A percentile compares a stretch with the other conserved stretches of the same genome.
Conservation (phyloP, 2,797 vertebrate genomes). For the Ceyx erithaca region DNA sequence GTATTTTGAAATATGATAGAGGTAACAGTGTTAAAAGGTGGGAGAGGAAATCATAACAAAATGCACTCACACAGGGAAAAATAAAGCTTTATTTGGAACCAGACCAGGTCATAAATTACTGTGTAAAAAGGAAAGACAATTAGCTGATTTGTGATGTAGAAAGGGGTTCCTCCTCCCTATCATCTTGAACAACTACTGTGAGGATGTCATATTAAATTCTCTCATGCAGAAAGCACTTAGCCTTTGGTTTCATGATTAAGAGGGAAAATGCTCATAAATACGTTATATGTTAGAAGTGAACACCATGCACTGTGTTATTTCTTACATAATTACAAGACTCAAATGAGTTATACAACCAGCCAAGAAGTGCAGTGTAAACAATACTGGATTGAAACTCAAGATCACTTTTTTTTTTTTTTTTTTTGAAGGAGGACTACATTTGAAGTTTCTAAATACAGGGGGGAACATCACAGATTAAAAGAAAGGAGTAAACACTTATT, state of each 20-base stretch:
- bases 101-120: not conserved
- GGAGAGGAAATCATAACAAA: not conserved
- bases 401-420: too few species aligned
- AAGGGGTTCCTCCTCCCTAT: not conserved
- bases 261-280: constrained; percentile 18
- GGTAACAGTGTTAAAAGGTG: not conserved
- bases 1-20: not conserved
- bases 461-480: not conserved
- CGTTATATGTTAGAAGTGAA: not conserved
- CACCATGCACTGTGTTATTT: not conserved
- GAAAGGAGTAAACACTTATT: not conserved
- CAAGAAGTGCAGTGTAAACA: not conserved
- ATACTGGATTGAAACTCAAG: not conserved
- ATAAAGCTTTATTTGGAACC: not conserved
- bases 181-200: not conserved
- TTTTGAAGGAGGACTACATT: not conserved
- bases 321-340: not conserved
- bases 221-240: not conserved
- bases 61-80: not conserved
- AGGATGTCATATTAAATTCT: not conserved
- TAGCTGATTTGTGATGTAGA: not conserved
- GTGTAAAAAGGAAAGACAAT: not conserved
- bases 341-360: not conserved
- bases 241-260: constrained; percentile 1
- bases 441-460: not conserved